Conservation (phyloP, 2,113 vertebrate species). For the Embiotoca jacksoni region DNA sequence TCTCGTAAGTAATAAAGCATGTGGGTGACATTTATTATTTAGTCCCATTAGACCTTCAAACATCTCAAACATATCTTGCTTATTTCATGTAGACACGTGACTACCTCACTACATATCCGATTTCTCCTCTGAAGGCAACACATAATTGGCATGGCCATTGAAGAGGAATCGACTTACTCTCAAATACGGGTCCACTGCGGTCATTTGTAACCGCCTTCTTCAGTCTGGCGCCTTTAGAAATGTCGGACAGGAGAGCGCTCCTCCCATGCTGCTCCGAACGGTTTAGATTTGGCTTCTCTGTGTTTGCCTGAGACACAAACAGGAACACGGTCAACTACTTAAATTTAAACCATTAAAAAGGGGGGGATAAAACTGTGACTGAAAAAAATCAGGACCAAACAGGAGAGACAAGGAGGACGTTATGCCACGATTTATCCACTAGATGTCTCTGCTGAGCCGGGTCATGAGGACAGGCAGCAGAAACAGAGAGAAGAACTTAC, state of each 20-base stretch:
- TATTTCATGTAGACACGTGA: background rate
- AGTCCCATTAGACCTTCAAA: background rate
- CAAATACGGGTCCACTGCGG: slow-evolving; percentile 90
- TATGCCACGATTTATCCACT: slow-evolving; percentile 23
- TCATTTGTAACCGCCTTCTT: slow-evolving; percentile 98
- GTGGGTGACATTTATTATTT: no score
- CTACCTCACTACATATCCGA: no score
- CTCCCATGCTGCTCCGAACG: slow-evolving; percentile 88
- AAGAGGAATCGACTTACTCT: slow-evolving; percentile 87
- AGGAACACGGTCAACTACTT: no score
- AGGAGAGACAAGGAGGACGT: no score
- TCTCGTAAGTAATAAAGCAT: background rate
- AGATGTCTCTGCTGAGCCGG: slow-evolving; percentile 51
- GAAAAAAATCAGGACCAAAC: background rate
- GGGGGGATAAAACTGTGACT: no score
- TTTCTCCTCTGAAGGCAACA: background rate
- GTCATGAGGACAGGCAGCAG: background rate
- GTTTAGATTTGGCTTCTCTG: slow-evolving; percentile 89
- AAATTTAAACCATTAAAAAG: no score
- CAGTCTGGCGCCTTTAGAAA: slow-evolving; percentile 90
- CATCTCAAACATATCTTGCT: background rate
- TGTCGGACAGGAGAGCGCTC: slow-evolving; percentile 92
- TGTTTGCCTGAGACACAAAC: slow-evolving; percentile 88
- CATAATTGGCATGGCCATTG: background rate
- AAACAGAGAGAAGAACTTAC: slow-evolving; percentile 79